A percentile compares a stretch with the other conserved stretches of the same genome.
phyloP scores from a whole-genome alignment of 2,888 invertebrate species.

The Drosophila silvestris region DNA sequence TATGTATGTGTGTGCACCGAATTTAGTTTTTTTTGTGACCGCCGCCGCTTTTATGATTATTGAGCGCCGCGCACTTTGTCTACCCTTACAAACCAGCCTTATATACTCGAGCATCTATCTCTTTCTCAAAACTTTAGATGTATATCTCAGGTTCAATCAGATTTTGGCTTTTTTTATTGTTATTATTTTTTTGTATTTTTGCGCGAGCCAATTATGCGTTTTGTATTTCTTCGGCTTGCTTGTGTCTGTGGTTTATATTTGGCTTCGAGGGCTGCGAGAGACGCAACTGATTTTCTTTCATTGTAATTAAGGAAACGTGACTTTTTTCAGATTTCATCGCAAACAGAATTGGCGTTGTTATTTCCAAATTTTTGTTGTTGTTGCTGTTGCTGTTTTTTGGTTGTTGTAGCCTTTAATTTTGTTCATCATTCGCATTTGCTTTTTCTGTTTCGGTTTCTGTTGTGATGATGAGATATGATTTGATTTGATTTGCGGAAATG shows the following conservation, averaged over 20 bases:
- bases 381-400: constrained; percentile 13
- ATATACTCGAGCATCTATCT: constrained; percentile 46
- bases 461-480: constrained; percentile 64
- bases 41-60: constrained; percentile 75
- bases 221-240: constrained; percentile 62
- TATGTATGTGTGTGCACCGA: constrained; percentile 43
- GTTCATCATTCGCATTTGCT: constrained; percentile 58
- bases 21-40: constrained; percentile 61
- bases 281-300: constrained; percentile 68
- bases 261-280: constrained; percentile 18
- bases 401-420: constrained; percentile 59
- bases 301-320: constrained; percentile 81
- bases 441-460: constrained; percentile 25
- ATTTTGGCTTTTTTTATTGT: constrained; percentile 25
- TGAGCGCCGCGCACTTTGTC: constrained; percentile 57
- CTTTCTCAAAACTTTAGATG: constrained; percentile 72
- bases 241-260: constrained; percentile 62
- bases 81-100: constrained; percentile 23
- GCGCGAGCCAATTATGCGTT: constrained; percentile 82
- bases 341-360: constrained; percentile 66
- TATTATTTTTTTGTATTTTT: constrained; percentile 57
- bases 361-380: constrained; percentile 39
- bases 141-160: constrained; percentile 50
- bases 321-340: constrained; percentile 76
- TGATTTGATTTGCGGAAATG: constrained; percentile 70